These are phyloP conservation scores for Amblyornis subalaris DNA, from an alignment of 2,113 vertebrate genomes.

Conservation along the genomic window DNA sequence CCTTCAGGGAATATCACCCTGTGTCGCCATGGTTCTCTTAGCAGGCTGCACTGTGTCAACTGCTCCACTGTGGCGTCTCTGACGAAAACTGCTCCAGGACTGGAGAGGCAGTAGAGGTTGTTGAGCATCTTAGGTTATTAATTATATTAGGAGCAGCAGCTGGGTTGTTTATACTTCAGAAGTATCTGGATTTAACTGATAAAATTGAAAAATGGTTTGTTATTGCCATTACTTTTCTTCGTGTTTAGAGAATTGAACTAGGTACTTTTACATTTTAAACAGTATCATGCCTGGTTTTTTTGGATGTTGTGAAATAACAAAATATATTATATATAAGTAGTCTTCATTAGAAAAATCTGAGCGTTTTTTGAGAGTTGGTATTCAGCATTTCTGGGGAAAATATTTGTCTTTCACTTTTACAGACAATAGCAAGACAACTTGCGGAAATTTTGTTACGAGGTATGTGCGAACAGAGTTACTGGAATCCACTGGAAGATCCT, in stretches of 20 bases:
- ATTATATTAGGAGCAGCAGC: background rate
- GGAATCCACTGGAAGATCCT: constrained; percentile 94
- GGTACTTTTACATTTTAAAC: background rate
- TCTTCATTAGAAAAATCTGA: background rate
- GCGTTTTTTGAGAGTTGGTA: background rate
- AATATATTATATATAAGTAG: background rate
- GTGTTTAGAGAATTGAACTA: background rate
- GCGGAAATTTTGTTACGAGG: constrained; percentile 95
- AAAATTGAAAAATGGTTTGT: background rate
- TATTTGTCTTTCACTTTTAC: constrained; percentile 22
- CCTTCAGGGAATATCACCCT: background rate
- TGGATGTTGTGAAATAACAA: background rate
- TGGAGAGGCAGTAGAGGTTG: background rate
- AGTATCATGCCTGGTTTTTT: background rate
- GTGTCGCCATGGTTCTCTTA: background rate
- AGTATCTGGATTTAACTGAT: background rate
- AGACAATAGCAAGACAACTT: constrained; percentile 96
- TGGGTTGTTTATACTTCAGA: background rate
- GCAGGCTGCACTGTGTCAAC: background rate
- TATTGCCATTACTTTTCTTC: background rate
- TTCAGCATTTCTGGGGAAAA: background rate
- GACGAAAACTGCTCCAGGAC: background rate
- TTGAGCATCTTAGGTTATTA: background rate
- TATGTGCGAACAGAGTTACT: constrained; percentile 99
- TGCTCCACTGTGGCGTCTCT: background rate